A percentile compares a stretch with the other conserved stretches of the same genome.
Evolutionary conservation across 2,888 invertebrate genomes (phyloP).

Genomic region (Phlogophora meticulosa): DNA sequence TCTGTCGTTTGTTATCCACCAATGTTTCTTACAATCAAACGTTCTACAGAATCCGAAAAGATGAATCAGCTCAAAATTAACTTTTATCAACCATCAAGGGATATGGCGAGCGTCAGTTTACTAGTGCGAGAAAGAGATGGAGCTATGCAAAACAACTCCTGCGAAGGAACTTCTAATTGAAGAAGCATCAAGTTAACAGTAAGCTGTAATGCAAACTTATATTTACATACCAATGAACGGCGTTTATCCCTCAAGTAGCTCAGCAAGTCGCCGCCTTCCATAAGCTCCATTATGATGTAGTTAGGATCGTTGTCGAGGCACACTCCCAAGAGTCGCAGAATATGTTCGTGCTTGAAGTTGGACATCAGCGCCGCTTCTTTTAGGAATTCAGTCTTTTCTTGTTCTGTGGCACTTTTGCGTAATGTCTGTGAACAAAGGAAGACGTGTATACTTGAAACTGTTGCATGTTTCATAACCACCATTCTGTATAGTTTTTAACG

Average conservation of each 20-base stretch:
- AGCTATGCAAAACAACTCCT: too few relatives aligned
- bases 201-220: not conserved
- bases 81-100: too few relatives aligned
- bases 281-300: slow-evolving; percentile 98
- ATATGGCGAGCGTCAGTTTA: too few relatives aligned
- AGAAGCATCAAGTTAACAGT: too few relatives aligned
- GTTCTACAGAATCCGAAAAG: too few relatives aligned
- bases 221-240: slow-evolving; percentile 92
- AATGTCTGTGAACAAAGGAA: slow-evolving; percentile 92
- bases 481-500: not conserved
- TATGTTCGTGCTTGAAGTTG: slow-evolving; percentile 99
- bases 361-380: slow-evolving; percentile 99
- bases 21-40: too few relatives aligned
- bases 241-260: slow-evolving; percentile 97
- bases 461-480: not conserved
- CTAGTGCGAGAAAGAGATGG: too few relatives aligned
- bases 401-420: slow-evolving; percentile 97
- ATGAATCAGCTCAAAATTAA: too few relatives aligned
- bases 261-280: slow-evolving; percentile 99
- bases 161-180: too few relatives aligned
- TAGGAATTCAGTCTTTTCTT: slow-evolving; percentile 97
- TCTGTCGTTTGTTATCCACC: too few relatives aligned
- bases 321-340: slow-evolving; percentile 97
- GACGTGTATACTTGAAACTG: not conserved
- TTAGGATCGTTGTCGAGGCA: slow-evolving; percentile 98